Conservation (phyloP, 2,888 invertebrate species). For the Electrophaes corylata region DNA sequence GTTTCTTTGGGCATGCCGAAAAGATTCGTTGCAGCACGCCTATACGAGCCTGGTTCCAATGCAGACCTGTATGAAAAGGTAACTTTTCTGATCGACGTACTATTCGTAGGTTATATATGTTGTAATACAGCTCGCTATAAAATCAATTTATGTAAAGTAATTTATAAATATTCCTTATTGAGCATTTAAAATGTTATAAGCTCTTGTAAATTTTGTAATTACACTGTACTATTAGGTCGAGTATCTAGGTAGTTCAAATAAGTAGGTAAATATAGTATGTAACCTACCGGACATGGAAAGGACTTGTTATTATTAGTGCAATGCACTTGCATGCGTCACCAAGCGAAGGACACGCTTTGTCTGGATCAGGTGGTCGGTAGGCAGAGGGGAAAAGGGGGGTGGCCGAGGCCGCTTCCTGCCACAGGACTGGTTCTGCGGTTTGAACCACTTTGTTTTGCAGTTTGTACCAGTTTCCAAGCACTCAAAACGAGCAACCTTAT, state of each 20-base stretch:
- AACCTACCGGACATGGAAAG: conserved; percentile 73
- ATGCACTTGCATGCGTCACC: conserved; percentile 81
- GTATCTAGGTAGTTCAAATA: conserved; percentile 4
- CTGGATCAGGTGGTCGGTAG: conserved; percentile 74
- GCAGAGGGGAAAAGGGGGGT: conserved; percentile 42
- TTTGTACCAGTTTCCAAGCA: conserved; percentile 78
- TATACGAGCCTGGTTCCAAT: conserved; percentile 14
- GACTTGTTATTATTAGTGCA: conserved; percentile 75
- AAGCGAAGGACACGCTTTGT: conserved; percentile 80
- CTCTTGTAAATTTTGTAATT: conserved; percentile 5
- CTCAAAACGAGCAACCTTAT: conserved; percentile 68
- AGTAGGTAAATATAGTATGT: conserved; percentile 44
- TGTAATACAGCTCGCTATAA: conserved; percentile 3
- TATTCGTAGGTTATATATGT: neutral
- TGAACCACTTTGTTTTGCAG: conserved; percentile 80
- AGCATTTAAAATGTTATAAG: conserved; percentile 5
- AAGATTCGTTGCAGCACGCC: conserved; percentile 53
- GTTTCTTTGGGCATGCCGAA: conserved; percentile 76
- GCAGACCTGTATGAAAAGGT: conserved; percentile 7
- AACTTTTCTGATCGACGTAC: conserved; percentile 8
- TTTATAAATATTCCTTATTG: neutral
- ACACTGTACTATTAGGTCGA: conserved; percentile 5
- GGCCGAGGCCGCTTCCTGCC: conserved; percentile 81
- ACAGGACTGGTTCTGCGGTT: conserved; percentile 78
- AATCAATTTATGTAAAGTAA: conserved; percentile 1